Evolutionary conservation across 2,797 vertebrate species (phyloP).

Genomic region (Esox masquinongy): DNA sequence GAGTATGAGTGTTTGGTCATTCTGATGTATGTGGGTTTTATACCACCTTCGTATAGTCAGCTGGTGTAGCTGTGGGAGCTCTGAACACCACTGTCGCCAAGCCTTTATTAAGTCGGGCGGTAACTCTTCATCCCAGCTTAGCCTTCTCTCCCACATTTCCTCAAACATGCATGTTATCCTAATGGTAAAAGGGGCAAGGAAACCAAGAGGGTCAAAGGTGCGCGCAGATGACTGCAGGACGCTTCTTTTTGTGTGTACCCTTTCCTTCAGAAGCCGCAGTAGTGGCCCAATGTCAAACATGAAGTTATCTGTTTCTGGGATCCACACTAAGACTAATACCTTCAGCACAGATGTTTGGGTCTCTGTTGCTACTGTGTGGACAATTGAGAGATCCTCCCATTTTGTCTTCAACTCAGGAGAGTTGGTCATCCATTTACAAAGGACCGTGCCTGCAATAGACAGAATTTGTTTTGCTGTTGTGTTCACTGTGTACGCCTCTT

Average conservation of each 20-base stretch:
- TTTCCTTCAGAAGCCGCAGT: conserved; percentile 12
- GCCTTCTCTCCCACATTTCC: conserved; percentile 13
- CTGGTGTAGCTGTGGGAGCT: conserved; percentile 2
- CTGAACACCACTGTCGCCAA: conserved; percentile 19
- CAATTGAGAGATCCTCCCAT: conserved; percentile 14
- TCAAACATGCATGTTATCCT: background rate
- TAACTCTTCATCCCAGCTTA: no score
- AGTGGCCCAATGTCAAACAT: conserved; percentile 12
- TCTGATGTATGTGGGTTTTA: background rate
- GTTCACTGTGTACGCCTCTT: conserved; percentile 2
- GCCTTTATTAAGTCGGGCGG: background rate
- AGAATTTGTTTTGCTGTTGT: conserved; percentile 8
- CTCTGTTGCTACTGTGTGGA: background rate
- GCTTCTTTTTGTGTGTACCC: conserved; percentile 16
- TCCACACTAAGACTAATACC: conserved; percentile 31
- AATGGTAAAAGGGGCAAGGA: conserved; percentile 11
- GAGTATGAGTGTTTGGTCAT: background rate
- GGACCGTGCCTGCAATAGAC: conserved; percentile 22
- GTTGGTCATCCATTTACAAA: conserved; percentile 26
- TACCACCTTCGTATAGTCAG: conserved; percentile 12
- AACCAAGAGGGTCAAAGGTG: conserved; percentile 16
- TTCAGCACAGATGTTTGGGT: conserved; percentile 12
- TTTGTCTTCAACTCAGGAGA: conserved; percentile 7
- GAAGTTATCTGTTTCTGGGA: conserved; percentile 27
- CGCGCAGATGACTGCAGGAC: conserved; percentile 7